phyloP scores from a whole-genome alignment of 2,888 invertebrate genomes.

The Oligia fasciuncula region DNA sequence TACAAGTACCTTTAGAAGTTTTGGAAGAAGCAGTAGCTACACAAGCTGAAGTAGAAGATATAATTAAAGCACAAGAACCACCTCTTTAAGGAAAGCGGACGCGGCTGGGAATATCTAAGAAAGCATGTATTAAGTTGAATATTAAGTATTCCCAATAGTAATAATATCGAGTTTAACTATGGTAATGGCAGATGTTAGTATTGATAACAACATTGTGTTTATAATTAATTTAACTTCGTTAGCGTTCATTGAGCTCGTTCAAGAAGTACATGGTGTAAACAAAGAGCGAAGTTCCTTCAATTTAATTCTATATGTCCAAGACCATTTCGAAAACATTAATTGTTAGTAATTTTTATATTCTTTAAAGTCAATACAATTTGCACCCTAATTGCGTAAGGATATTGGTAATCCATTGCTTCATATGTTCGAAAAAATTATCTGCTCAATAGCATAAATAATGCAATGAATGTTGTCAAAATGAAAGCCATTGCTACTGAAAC shows the following conservation, averaged over 20 bases:
- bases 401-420: too few relatives aligned
- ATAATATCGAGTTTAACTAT: conserved; percentile 8
- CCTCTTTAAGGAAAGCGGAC: conserved; percentile 1
- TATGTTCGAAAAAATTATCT: too few relatives aligned
- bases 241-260: conserved; percentile 78
- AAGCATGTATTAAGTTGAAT: not conserved
- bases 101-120: not conserved
- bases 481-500: not conserved
- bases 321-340: not conserved
- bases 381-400: too few relatives aligned
- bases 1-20: not conserved
- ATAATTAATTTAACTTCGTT: conserved; percentile 86
- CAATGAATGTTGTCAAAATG: too few relatives aligned
- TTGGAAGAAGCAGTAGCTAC: not conserved
- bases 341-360: not conserved
- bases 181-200: conserved; percentile 44
- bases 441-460: too few relatives aligned
- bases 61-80: conserved; percentile 1
- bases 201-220: conserved; percentile 55
- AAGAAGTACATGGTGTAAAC: conserved; percentile 61
- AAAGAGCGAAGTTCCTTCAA: conserved; percentile 21
- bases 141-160: conserved; percentile 19
- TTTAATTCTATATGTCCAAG: not conserved
- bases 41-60: not conserved
- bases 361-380: not conserved